Evolutionary conservation across 2,888 invertebrate species (phyloP), one percentile per base, ranked within the genome.

Genomic region (Tolmerus cingulatus): DNA sequence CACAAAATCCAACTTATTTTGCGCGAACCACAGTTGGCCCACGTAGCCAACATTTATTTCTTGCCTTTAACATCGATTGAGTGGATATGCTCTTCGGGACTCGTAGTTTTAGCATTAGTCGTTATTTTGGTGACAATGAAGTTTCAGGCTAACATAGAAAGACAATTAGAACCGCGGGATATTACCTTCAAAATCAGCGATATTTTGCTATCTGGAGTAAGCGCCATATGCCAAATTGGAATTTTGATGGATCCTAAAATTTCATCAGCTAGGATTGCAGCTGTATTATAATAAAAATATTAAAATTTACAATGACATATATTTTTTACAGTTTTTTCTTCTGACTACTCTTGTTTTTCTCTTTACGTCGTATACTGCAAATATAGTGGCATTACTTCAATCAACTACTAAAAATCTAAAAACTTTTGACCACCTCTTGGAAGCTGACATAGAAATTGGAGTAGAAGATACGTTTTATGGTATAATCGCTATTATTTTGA

Each of bases 291-390:
- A 8, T 37, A 37, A 37, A 2, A 37, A 37, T 37, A 9, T 7
- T 2, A 37, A 8, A 37, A 37, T 37, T 0, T 37, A 37, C 9
- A 37, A 37, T 37, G 9, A 37, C 19, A 79, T 16, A 57, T 40
- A n/a, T 55, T 2, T 27, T 40, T 87, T 86, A 4, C 94, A 95
- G 5, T 92, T 96, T 0, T 93, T 95, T 37, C 92, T 95, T 0
- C 94, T 95, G 89, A 89, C 95, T 2, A 92, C 94, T 0, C 91
- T 94, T 14, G 94, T 95, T 87, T 94, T 94, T 88, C 91, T 96
- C 2, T 96, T 95, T 90, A 94, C 95, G 0, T 95, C 96, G 0
- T 96, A 95, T 90, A 95, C 95, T 0, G 96, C 96, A 0, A 95
- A 95, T 91, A 95, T 94, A 88, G 94, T 96, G 1, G 94, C 94